Conservation (phyloP, 2,888 invertebrate species). For the Acrocera orbiculus region DNA sequence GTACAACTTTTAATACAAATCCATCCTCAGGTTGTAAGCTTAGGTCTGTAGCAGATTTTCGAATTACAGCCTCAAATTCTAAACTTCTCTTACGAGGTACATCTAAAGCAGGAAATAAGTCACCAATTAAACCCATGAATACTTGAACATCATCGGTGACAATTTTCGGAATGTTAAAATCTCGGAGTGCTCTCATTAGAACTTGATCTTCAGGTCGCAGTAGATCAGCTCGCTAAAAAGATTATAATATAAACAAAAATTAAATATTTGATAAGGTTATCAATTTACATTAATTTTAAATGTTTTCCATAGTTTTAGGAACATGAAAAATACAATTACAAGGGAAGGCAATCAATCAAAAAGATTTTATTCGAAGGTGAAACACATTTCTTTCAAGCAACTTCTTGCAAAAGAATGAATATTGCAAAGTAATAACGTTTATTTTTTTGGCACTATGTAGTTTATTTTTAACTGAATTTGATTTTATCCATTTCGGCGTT, state of each 20-base stretch:
- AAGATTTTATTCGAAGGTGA: no score
- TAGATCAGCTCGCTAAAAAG: conserved; percentile 45
- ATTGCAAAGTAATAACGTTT: no score
- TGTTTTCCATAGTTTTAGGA: no score
- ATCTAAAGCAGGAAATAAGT: conserved; percentile 80
- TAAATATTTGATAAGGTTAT: no score
- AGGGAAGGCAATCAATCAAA: background rate
- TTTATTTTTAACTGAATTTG: no score
- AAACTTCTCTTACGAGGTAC: conserved; percentile 73
- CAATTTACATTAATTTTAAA: no score
- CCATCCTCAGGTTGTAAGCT: conserved; percentile 82
- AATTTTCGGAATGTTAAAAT: conserved; percentile 90
- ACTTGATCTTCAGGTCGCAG: conserved; percentile 79
- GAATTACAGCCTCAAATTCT: conserved; percentile 67
- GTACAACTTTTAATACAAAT: conserved; percentile 74
- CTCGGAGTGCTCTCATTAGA: conserved; percentile 79
- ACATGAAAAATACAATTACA: background rate
- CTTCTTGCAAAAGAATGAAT: no score
- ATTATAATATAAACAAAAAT: background rate
- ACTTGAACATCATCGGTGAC: conserved; percentile 81
- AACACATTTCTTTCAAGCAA: no score
- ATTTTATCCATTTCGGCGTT: no score
- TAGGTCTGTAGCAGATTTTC: conserved; percentile 60
- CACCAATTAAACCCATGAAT: conserved; percentile 87
- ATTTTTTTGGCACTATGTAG: no score